These are phyloP conservation scores for Periophthalmodon schlosseri DNA, from an alignment of 2,113 vertebrate genomes.

Conservation along the genomic window DNA sequence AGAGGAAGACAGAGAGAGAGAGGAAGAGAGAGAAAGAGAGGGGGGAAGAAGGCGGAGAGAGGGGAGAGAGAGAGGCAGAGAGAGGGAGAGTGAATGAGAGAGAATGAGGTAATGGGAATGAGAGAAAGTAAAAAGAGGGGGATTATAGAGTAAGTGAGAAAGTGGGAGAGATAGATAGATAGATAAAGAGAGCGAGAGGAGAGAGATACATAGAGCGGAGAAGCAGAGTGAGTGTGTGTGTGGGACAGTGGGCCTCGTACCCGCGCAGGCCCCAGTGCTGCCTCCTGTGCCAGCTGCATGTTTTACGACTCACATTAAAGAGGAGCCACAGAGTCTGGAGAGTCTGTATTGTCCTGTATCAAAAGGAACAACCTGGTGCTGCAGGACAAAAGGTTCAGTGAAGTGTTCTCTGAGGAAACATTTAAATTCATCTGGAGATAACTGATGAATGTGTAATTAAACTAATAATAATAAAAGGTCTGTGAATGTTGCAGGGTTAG, in stretches of 20 bases:
- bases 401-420: too few species aligned
- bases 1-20: too few species aligned
- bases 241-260: constrained; percentile 43
- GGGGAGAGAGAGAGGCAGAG: neutral
- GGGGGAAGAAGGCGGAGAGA: too few species aligned
- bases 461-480: too few species aligned
- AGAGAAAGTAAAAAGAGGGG: neutral
- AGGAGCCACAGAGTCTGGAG: constrained; percentile 70
- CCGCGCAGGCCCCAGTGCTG: constrained; percentile 41
- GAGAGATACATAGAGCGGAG: neutral
- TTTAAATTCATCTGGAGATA: too few species aligned
- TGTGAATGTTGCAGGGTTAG: too few species aligned
- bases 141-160: neutral
- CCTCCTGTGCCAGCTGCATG: constrained; percentile 66
- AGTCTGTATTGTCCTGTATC: constrained; percentile 50
- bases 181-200: too few species aligned
- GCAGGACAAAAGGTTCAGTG: neutral
- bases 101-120: too few species aligned
- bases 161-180: neutral
- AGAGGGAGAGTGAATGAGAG: too few species aligned
- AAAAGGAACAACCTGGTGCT: constrained; percentile 54
- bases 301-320: constrained; percentile 77
- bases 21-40: too few species aligned
- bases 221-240: neutral
- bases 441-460: too few species aligned